Evolutionary conservation across 2,888 invertebrate species (phyloP), one percentile per base, ranked within the genome.

Genomic region (Andrena fulva): DNA sequence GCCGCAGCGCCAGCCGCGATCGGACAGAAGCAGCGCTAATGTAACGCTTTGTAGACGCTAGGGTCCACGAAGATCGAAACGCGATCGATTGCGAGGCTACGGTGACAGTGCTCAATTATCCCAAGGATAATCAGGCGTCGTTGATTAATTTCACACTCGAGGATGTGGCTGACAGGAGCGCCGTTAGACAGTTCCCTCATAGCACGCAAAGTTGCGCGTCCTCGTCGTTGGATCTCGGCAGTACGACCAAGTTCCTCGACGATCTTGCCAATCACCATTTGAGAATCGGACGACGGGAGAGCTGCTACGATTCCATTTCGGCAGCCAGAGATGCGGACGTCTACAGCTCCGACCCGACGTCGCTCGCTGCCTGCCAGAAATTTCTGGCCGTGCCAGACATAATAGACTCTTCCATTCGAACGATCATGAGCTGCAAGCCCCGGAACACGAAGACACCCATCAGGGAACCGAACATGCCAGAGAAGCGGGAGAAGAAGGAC

Each of bases 391-490:
- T 24, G 54, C 27, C 70, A 10, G 63, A 69, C 8, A 27, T 35
- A 35, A 60, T 29, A n/a, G 27, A 24, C 31, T 16, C 8, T 7
- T 33, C 80, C n/a, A 20, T 66, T 8, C 79, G 84, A 24, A 68
- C 54, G n/a, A 63, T 87, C 63, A 31, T 59, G 24, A 33, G 20
- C 48, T 84, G 89, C 29, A 77, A 78, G 1, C 85, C 90, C 6
- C 75, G 81, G 4, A 82, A 84, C 33, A 67, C 87, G 20, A 89
- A 89, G 52, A 87, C 91, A 0, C 88, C 91, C 4, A 90, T 92
- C 66, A 85, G 84, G 33, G 91, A 91, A 63, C 89, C 90, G n/a
- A 89, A 88, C 68, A 86, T 88, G 84, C 87, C 90, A 52, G 86
- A 87, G 33, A 89, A 89, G 50, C 85, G 77, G 16, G 81, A 89